Base-by-base conservation (phyloP, 2,113 vertebrate species). In the Panurus biarmicus region DNA sequence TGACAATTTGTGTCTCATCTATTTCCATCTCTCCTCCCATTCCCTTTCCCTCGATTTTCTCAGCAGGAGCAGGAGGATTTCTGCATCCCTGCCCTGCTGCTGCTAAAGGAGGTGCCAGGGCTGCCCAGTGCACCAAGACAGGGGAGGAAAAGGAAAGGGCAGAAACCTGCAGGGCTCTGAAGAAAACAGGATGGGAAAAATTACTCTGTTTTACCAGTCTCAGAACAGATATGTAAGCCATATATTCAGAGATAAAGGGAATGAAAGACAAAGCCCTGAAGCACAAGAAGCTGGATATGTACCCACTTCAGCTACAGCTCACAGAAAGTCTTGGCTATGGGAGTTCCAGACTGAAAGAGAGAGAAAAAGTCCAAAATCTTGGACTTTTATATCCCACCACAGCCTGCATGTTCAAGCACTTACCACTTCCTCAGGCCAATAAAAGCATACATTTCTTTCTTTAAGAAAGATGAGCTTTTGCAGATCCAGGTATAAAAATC, bases 1-100 rank as follows among this genome's bases (percentile, higher is more conserved):
- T 62, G 74, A 92, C 83, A 76, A 94, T 93, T 93, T 82, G 72
- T 28, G 73, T 83, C 44, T 38, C 61, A 48, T 80, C 80, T 69
- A n/a, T 85, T 84, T 91, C 45, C 90, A 38, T 74, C 84, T 86
- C 91, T 94, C 83, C 75, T 94, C 90, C 77, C 51, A 21, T 81
- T 56, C 47, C n/a, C 2, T 5, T 78, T 78, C 25, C 10, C 40
- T 90, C 0, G 3, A 29, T 38, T 67, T 60, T 57, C 71, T 40
- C 50, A 5, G 60, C 61, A 44, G 70, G 31, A 90, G 28, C 0
- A 38, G 42, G 35, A 62, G 61, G 69, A 31, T 87, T 83, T 67
- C 72, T 77, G 53, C 36, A 5, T 48, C 38, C 1, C 61, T 35
- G 51, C 60, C 71, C 80, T 54, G 78, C 71, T 90, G 76, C 64